Conservation (phyloP, 2,888 invertebrate genomes). For the Bruchidius siliquastri region DNA sequence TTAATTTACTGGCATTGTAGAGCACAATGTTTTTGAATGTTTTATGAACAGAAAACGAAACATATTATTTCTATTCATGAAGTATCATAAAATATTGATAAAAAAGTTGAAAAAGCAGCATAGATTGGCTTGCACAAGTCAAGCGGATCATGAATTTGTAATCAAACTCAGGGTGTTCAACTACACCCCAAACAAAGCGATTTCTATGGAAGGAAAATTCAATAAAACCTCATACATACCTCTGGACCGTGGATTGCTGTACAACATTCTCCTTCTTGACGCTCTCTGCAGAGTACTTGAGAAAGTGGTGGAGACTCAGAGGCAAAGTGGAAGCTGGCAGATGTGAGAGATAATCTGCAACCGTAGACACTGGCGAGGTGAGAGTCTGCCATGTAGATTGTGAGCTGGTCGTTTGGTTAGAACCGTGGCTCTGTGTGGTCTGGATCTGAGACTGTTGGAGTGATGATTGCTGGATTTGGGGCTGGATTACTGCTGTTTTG, state of each 20-base stretch:
- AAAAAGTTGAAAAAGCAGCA: too few species aligned
- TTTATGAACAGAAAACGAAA: too few species aligned
- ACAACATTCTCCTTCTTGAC: conserved; percentile 61
- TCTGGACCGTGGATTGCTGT: conserved; percentile 2
- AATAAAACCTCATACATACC: neutral
- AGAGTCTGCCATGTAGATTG: conserved; percentile 64
- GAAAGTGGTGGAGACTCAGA: conserved; percentile 74
- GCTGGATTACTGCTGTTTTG: neutral
- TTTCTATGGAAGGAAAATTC: too few species aligned
- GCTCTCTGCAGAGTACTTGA: conserved; percentile 75
- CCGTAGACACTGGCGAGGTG: conserved; percentile 63
- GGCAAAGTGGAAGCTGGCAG: conserved; percentile 70
- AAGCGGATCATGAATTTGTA: too few species aligned
- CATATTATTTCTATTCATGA: too few species aligned
- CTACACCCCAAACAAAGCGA: too few species aligned
- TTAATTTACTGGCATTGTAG: too few species aligned
- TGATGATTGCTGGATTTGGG: conserved; percentile 12
- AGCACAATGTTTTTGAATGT: too few species aligned
- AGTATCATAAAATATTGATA: too few species aligned
- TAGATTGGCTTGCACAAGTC: too few species aligned
- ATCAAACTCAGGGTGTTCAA: too few species aligned
- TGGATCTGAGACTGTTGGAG: conserved; percentile 25
- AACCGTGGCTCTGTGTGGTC: conserved; percentile 19
- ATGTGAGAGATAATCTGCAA: conserved; percentile 80
- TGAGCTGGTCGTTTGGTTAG: conserved; percentile 42